Evolutionary conservation across 2,888 invertebrate genomes (phyloP), one percentile per base, ranked within the genome.

Genomic region (Himalopsyche tibetana): DNA sequence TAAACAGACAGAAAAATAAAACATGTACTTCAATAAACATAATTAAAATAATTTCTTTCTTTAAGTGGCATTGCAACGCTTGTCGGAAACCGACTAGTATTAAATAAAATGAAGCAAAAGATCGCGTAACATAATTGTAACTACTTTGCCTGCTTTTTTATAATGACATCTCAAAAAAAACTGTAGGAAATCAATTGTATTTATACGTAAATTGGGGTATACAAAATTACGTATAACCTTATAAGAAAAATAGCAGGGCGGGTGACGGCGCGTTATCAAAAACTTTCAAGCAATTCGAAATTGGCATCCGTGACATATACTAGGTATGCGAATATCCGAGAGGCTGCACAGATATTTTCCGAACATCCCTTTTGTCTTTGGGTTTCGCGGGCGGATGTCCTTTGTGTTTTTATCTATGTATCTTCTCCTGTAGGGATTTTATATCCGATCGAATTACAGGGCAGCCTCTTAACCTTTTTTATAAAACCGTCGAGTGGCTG

Each of bases 401-500:
- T 84, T 84, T 84, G 84, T 84, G 55, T 81, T 55, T 15, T 80
- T 84, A 84, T 84, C 84, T 55, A 84, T 55, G 56, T 45, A 84
- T 84, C 84, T 84, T 42, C 42, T 55, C 81, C 55, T 81, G 28
- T 40, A 80, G 80, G 80, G 56, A 84, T 84, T 55, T 80, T 56
- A 80, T 80, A 63, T 80, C 80, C 80, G 63, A 84, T 80, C 63
- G 84, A 84, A 84, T 81, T 40, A 80, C 81, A 84, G 55, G 80
- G 81, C 84, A 56, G 55, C 80, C 56, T 80, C 84, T 84, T 84
- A 56, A 80, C 81, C 84, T 81, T 84, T 84, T 74, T 80, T 28
- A 80, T 36, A 55, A 63, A 74, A 45, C 80, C 15, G 56, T 80
- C 42, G 80, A 81, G 80, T 56, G 84, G 28, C 84, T 80, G 80